Percentiles rank a stretch among this genome's conserved stretches.
Evolutionary conservation across 2,888 invertebrate genomes (phyloP).

Genomic region (Metalampra italica): DNA sequence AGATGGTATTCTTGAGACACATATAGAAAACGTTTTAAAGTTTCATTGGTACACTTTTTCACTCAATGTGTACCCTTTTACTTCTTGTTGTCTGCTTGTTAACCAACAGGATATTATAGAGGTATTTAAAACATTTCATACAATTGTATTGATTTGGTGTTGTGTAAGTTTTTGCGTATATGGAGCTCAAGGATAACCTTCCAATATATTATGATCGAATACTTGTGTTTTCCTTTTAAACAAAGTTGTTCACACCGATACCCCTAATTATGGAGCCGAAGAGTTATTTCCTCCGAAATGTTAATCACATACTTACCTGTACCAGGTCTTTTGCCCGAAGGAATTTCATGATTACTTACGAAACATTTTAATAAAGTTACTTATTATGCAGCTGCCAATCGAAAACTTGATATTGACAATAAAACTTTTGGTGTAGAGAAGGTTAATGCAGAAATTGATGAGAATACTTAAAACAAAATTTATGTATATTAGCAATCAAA

Average conservation of each 20-base stretch:
- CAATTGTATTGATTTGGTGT: slow-evolving; percentile 32
- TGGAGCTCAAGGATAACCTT: slow-evolving; percentile 13
- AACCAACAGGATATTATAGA: slow-evolving; percentile 26
- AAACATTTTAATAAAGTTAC: slow-evolving; percentile 57
- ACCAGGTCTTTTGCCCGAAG: slow-evolving; percentile 31
- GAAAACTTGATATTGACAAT: slow-evolving; percentile 38
- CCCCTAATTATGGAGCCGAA: slow-evolving; percentile 47
- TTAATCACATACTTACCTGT: slow-evolving; percentile 61
- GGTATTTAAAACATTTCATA: slow-evolving; percentile 31
- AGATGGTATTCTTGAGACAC: slow-evolving; percentile 45
- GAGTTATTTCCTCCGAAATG: slow-evolving; percentile 53
- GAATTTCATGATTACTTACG: slow-evolving; percentile 33
- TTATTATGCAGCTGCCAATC: slow-evolving; percentile 52
- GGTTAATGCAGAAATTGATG: slow-evolving; percentile 28
- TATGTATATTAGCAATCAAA: slow-evolving; percentile 34
- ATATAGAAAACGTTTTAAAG: slow-evolving; percentile 54
- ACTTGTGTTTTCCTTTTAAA: slow-evolving; percentile 58
- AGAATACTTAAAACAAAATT: slow-evolving; percentile 32
- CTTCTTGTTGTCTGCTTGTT: slow-evolving; percentile 33
- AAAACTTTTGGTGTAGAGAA: slow-evolving; percentile 16
- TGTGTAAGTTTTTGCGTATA: slow-evolving; percentile 32
- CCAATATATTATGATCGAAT: slow-evolving; percentile 40
- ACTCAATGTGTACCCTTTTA: slow-evolving; percentile 54
- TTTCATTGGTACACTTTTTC: slow-evolving; percentile 56
- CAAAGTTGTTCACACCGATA: slow-evolving; percentile 62